Base-by-base conservation (phyloP, 2,888 invertebrate genomes). In the Hemistola chrysoprasaria region DNA sequence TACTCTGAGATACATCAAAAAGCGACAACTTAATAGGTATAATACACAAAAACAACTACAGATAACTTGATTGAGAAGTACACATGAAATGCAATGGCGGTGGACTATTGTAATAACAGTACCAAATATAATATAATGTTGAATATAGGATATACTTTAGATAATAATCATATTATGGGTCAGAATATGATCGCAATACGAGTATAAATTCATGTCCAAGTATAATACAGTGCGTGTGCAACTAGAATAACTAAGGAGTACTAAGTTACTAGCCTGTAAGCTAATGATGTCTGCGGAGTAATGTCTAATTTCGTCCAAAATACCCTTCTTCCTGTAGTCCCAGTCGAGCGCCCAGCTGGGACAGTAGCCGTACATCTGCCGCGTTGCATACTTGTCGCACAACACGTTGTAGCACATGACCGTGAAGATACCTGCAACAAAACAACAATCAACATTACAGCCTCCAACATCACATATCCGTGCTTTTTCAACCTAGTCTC, bases 321-420 rank as follows among this genome's bases (percentile, higher is more conserved):
- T 99, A 49, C 96, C 95, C 87, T 98, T 98, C 91, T 98, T 98
- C 62, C 99, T 92, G 90, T 99, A 99, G 71, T 98, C 98, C 99
- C 99, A 99, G 78, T 95, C 95, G 46, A 99, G 92, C 36, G 99
- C 99, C 99, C 99, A 99, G 62, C 97, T 95, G 10, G 99, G 99
- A 82, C 99, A 99, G 90, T 99, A 99, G 63, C 97, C 98, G 90
- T 99, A 99, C 95, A 98, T 97, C 88, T 98, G 98, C 65, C 98
- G 90, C 36, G 99, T 99, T 50, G 99, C 99, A 79, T 98, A 99
- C 90, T 98, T 98, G 91, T 99, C 98, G 90, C 99, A 98, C 60
- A 99, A 91, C 57, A 99, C 98, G 90, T 99, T 99, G 92, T 99
- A 99, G 86, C 99, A 99, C 97, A 99, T 98, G 68, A 99, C 98